Percentiles rank a stretch among this genome's conserved stretches.
These are phyloP conservation scores for Mormyrus hasselquistii DNA, from an alignment of 2,797 vertebrate genomes.

Conservation along the genomic window DNA sequence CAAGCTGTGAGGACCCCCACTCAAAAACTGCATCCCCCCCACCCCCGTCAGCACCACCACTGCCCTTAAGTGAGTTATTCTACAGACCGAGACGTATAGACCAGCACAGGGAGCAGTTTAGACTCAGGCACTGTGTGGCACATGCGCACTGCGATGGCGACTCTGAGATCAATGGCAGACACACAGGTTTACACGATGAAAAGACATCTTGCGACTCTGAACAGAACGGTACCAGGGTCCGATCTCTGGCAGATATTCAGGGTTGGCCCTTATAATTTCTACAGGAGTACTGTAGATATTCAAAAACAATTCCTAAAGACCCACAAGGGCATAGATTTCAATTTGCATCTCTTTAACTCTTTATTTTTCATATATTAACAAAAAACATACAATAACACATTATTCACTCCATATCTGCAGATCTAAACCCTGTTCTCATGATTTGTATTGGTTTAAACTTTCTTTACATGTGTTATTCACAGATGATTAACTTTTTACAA, in stretches of 20 bases:
- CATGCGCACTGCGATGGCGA: neutral
- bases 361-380: neutral
- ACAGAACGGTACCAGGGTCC: neutral
- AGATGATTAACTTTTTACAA: neutral
- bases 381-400: neutral
- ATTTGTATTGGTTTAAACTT: neutral
- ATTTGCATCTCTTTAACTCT: neutral
- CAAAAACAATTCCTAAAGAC: neutral
- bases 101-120: neutral
- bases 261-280: neutral
- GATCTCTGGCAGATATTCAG: neutral
- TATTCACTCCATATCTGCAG: neutral
- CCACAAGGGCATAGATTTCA: neutral
- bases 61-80: neutral
- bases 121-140: neutral
- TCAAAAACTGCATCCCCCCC: neutral
- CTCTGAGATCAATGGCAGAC: neutral
- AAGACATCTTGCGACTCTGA: neutral
- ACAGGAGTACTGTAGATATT: neutral
- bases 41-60: neutral
- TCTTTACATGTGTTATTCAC: neutral
- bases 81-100: neutral
- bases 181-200: neutral
- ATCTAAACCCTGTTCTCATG: neutral
- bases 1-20: constrained; percentile 17